Evolutionary conservation across 2,888 invertebrate genomes (phyloP), one percentile per base, ranked within the genome.

Genomic region (Acronicta leporina): DNA sequence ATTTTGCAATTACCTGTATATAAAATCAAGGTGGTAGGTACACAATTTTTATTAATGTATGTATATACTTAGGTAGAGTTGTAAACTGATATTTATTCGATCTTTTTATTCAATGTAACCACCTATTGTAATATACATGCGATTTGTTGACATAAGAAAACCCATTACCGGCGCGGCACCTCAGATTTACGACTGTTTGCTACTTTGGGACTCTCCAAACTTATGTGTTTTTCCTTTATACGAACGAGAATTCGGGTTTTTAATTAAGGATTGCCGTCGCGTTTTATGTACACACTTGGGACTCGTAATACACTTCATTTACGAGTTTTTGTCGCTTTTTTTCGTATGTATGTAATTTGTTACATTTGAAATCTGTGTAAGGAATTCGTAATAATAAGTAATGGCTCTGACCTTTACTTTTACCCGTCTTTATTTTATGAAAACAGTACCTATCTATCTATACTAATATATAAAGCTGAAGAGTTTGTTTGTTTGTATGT

Each of bases 101-200:
- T 50, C 47, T 55, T 63, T 51, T 41, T 40, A 49, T 45, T 53
- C 42, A 68, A 69, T 62, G 40, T 64, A 55, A 63, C 49, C 68
- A 64, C 56, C 77, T 72, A 75, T 72, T 73, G 77, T 72, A 69
- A 73, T 73, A 59, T 68, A 81, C 74, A 73, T 78, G 74, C 79
- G 82, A 85, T 83, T 81, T 88, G 89, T 89, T 88, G 87, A 88
- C 87, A 87, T 77, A 84, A 87, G 88, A 85, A 87, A 88, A 87
- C 84, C 87, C 87, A 88, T 89, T 88, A 88, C 83, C 71, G 80
- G 69, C 82, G 83, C 83, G 82, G 78, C 79, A 81, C 83, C 79
- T 84, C 83, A 86, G 86, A 87, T 89, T 89, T 87, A 89, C 86
- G 87, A 83, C 84, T 88, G 87, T 89, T 88, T 87, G 82, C 84